Evolutionary conservation across 2,113 vertebrate species (phyloP).

Genomic region (Lycaon pictus): DNA sequence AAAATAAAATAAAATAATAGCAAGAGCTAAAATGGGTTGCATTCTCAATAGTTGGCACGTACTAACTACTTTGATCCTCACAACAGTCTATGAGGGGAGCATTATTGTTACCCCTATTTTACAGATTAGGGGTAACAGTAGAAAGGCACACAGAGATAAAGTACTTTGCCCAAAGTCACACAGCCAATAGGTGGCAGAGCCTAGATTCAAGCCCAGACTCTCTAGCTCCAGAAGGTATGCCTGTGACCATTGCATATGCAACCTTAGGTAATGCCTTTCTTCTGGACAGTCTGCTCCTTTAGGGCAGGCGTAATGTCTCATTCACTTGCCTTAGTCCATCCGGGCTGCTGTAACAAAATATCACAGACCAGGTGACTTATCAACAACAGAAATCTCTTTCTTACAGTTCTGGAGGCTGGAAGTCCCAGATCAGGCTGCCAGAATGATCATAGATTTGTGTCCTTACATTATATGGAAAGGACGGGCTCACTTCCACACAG

Average conservation of each 20-base stretch:
- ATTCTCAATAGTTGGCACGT: background rate
- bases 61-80: background rate
- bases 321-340: background rate
- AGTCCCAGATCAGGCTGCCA: background rate
- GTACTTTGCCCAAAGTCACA: background rate
- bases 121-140: background rate
- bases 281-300: background rate
- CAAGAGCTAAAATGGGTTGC: background rate
- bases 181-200: background rate
- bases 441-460: background rate
- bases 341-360: background rate
- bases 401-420: background rate
- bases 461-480: too few relatives aligned
- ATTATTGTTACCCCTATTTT: background rate
- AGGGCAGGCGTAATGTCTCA: background rate
- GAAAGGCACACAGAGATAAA: background rate
- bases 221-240: rapidly evolving
- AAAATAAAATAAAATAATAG: background rate
- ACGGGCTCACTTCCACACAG: rapidly evolving
- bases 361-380: background rate
- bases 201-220: background rate
- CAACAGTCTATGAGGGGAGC: background rate
- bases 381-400: background rate
- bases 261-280: background rate
- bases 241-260: rapidly evolving